Conservation (phyloP, 37 sponge, comb jelly and placozoan species). For the Beroe forskalii region DNA sequence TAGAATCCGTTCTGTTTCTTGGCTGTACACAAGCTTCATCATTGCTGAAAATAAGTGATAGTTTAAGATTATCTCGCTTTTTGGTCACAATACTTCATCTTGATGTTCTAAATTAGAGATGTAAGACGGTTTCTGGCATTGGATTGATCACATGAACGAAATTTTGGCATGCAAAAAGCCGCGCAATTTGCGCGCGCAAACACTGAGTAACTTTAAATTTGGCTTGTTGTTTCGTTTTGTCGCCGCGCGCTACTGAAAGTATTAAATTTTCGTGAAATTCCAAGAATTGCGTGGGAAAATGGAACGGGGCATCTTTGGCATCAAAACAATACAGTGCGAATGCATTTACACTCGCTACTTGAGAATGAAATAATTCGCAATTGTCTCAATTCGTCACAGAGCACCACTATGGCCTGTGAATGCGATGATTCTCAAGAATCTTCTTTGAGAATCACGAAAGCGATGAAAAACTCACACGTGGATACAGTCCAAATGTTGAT, state of each 20-base stretch:
- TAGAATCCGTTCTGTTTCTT: conserved; percentile 37
- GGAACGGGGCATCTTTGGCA: too few species aligned
- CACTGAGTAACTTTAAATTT: conserved; percentile 6
- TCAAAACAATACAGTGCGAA: too few species aligned
- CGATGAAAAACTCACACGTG: background rate
- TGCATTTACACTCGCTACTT: too few species aligned
- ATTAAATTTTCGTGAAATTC: background rate
- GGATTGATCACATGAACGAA: background rate
- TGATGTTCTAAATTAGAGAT: too few species aligned
- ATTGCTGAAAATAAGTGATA: conserved; percentile 20
- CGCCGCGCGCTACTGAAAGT: background rate
- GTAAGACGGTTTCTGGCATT: too few species aligned
- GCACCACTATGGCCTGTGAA: too few species aligned
- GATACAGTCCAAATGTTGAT: conserved; percentile 61
- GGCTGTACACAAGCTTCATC: conserved; percentile 61
- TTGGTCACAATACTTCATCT: too few species aligned
- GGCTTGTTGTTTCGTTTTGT: background rate
- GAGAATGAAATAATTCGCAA: too few species aligned
- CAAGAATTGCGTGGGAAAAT: too few species aligned
- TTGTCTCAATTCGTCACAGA: too few species aligned
- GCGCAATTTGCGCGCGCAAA: background rate
- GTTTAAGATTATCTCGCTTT: too few species aligned
- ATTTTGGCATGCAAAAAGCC: background rate
- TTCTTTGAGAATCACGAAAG: background rate
- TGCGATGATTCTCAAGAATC: too few species aligned